phyloP scores from a whole-genome alignment of 2,113 vertebrate species.

The Pandion haliaetus region DNA sequence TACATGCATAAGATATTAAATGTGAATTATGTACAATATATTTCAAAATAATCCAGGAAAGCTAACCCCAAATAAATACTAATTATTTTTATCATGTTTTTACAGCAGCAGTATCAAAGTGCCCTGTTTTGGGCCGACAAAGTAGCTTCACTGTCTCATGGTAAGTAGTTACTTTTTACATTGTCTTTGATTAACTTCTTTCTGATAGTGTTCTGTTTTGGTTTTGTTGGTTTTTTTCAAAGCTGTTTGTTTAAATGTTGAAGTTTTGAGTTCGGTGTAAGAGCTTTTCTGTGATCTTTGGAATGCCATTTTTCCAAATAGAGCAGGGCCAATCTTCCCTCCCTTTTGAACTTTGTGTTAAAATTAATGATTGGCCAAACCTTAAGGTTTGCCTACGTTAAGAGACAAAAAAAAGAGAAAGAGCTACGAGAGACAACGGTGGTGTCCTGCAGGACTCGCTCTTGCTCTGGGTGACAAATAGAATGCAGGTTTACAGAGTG shows the following conservation, averaged over 20 bases:
- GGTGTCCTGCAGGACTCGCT: background rate
- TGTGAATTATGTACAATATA: background rate
- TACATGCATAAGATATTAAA: background rate
- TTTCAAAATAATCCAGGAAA: background rate
- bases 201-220: background rate
- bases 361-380: background rate
- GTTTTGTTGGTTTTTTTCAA: background rate
- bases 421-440: accelerated
- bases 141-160: slow-evolving; percentile 94
- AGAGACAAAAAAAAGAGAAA: background rate
- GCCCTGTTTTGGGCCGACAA: slow-evolving; percentile 99
- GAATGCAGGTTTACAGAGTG: background rate
- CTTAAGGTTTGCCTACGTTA: background rate
- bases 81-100: slow-evolving; percentile 23
- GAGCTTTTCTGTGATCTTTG: background rate
- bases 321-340: background rate
- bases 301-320: background rate
- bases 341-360: background rate
- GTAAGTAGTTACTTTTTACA: slow-evolving; percentile 73
- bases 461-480: background rate
- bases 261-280: background rate
- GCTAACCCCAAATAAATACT: background rate
- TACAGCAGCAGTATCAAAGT: slow-evolving; percentile 98
- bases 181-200: background rate
- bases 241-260: background rate